Evolutionary conservation across 1,140 invertebrate genomes (phyloP), one percentile per base, ranked within the genome.

Genomic region (Macrostomum lignano): DNA sequence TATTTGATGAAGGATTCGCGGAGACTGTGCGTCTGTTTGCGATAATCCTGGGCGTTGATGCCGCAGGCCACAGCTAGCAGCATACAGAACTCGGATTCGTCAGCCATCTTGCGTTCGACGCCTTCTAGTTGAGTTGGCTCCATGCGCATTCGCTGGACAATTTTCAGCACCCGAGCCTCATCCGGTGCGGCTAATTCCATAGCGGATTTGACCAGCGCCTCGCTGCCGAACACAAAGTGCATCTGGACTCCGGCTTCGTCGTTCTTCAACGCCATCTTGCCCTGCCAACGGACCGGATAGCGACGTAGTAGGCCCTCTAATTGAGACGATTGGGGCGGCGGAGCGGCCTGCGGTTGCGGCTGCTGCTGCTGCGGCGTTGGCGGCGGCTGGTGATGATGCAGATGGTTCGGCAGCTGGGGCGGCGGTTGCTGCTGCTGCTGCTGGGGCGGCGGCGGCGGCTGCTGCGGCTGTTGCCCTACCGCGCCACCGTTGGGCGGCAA

Each of bases 211-310:
- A 37, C 21, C 20, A 40, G 35, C 9, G 37, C 30, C 15, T 28
- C 22, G 64, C 77, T 84, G n/a, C 81, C 81, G 42, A 73, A 75
- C 17, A 91, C 75, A 57, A 78, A 82, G 55, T 84, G 78, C 77
- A 88, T 86, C 54, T 84, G 78, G 13, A 88, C 79, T n/a, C 74
- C 74, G 1, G 79, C 78, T 43, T 74, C 73, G 51, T 86, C 78
- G 50, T 77, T 84, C 50, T 91, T 91, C 7, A 91, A 60, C 0
- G 75, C 76, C 40, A 91, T 50, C 24, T 79, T 50, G 1, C 81
- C 81, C 61, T 82, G 74, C 81, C 81, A 91, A 68, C 84, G 74
- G 20, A 82, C 70, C n/a, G 50, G 52, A 35, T 51, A 55, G 15
- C 44, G 37, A 47, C 56, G 45, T 9, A 43, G 4, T 10, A 35